Evolutionary conservation across 2,888 invertebrate species (phyloP).

Genomic region (Stenchaetothrips biformis): DNA sequence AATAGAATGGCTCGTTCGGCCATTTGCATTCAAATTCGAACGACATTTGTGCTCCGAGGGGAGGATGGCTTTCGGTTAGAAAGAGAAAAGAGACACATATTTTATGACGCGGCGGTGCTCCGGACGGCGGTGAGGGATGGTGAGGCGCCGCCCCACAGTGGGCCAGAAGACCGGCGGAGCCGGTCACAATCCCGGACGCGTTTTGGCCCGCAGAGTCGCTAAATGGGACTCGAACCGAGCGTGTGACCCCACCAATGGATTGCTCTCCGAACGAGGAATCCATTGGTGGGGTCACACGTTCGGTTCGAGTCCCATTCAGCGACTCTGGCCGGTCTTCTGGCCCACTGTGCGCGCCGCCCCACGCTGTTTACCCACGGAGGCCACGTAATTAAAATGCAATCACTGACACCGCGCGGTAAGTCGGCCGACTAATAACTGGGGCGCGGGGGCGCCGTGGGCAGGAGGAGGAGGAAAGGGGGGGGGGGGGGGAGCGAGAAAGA

Average conservation of each 20-base stretch:
- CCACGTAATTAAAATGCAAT: conserved; percentile 37
- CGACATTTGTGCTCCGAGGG: conserved; percentile 41
- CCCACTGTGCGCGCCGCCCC: background rate
- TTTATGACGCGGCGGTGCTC: conserved; percentile 19
- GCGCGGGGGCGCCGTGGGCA: background rate
- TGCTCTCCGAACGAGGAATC: no score
- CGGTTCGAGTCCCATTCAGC: no score
- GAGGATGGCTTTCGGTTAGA: conserved; percentile 34
- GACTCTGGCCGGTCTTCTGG: no score
- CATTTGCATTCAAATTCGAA: conserved; percentile 40
- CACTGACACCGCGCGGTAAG: background rate
- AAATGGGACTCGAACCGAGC: no score
- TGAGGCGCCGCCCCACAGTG: background rate
- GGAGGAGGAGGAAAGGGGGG: background rate
- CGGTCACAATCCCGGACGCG: no score
- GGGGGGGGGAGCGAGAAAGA: background rate
- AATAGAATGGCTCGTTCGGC: conserved; percentile 39
- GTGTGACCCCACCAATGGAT: no score
- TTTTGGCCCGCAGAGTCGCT: no score
- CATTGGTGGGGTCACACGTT: no score
- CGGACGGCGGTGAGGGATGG: conserved; percentile 11
- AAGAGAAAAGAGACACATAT: conserved; percentile 38
- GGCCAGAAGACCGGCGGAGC: background rate
- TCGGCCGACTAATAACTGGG: background rate
- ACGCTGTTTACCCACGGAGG: background rate